These are phyloP conservation scores for Melinopterus prodromus DNA, from an alignment of 2,888 invertebrate genomes.

Conservation along the genomic window DNA sequence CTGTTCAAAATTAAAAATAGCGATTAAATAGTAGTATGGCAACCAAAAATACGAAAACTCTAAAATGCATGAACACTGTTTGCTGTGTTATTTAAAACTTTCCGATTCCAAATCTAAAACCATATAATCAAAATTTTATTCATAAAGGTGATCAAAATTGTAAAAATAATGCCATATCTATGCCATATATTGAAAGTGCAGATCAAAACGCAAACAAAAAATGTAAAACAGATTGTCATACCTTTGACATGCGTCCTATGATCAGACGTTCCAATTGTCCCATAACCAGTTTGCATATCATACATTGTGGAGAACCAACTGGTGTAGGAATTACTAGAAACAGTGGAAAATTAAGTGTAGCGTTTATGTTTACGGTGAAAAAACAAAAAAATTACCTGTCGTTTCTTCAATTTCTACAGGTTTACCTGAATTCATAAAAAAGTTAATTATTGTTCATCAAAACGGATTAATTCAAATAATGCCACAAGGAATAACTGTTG, in stretches of 20 bases:
- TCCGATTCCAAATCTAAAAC: too few relatives aligned
- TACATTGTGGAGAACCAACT: constrained; percentile 64
- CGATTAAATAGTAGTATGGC: too few relatives aligned
- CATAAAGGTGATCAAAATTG: too few relatives aligned
- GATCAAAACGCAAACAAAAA: neutral
- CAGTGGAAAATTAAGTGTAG: neutral
- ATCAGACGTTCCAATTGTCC: constrained; percentile 70
- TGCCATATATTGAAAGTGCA: neutral
- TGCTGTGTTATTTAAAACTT: too few relatives aligned
- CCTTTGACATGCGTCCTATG: constrained; percentile 75
- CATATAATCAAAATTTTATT: too few relatives aligned
- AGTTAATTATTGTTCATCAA: neutral
- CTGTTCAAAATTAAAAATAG: too few relatives aligned
- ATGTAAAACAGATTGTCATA: constrained; percentile 49
- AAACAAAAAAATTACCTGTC: neutral
- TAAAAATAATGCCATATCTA: too few relatives aligned
- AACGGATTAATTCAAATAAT: neutral
- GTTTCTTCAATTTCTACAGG: neutral
- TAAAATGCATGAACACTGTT: too few relatives aligned
- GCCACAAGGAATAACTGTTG: neutral
- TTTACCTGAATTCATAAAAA: neutral
- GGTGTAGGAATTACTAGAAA: constrained; percentile 7
- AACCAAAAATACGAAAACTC: too few relatives aligned
- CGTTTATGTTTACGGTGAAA: neutral
- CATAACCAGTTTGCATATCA: constrained; percentile 83